Evolutionary conservation across 2,797 vertebrate species (phyloP), one percentile per base, ranked within the genome.

Genomic region (Darevskia mixta): DNA sequence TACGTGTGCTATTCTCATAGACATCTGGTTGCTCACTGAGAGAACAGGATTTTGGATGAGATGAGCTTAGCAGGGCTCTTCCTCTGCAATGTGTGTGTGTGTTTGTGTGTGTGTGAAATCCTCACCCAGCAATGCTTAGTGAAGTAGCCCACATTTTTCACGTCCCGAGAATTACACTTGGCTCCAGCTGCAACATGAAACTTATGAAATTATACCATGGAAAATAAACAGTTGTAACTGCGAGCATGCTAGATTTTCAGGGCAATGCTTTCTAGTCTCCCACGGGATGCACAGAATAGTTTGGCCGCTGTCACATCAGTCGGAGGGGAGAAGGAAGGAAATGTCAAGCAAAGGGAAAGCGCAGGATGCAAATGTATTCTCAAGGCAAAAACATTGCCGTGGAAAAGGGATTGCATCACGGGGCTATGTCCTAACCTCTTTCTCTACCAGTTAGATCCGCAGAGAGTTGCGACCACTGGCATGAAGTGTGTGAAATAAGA

Each of bases 321-420:
- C 8, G 82, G 83, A 91, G 58, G 88, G 91, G 80, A 66, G 88
- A 77, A 75, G 43, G 43, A 90, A 85, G 84, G 71, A 93, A 93
- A 92, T 89, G 87, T 93, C 88, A 93, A 89, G 80, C 5, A 90
- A 93, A 71, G 55, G 32, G 86, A 92, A 73, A 95, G 78, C 83
- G 78, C 76, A 88, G 38, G 10, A 80, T 38, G 18, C 55, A 92
- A 93, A 77, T 41, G 90, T 91, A 92, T 66, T 87, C 1, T n/a
- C 69, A 64, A n/a, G 5, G 27, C 18, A 55, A 69, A 82, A 76
- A 80, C 13, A n/a, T 6, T 86, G 83, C 76, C 71, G 23, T 78
- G 83, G 87, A 92, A 94, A 94, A 27, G 69, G 25, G 35, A 72
- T 23, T 86, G 78, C 29, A 86, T 3, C 66, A 23, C 13, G 69